Percentiles rank a stretch among this genome's conserved stretches.
These are phyloP conservation scores for Actenoides hombroni DNA, from an alignment of 2,113 vertebrate species.

Conservation along the genomic window DNA sequence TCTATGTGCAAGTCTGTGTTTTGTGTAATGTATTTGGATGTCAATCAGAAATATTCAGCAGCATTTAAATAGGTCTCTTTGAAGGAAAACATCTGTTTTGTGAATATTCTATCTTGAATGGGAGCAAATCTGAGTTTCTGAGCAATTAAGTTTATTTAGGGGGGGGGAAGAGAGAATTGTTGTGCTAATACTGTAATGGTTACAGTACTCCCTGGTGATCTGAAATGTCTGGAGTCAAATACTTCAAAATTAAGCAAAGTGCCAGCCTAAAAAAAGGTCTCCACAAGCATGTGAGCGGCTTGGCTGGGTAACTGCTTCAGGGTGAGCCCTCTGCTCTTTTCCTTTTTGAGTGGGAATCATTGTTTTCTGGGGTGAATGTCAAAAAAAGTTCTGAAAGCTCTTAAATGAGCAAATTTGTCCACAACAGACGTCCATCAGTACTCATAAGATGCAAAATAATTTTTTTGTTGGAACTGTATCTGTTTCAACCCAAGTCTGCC, in stretches of 20 bases:
- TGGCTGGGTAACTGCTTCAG: not conserved
- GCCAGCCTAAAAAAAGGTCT: not conserved
- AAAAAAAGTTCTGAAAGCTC: not conserved
- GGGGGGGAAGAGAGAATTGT: fast-evolving
- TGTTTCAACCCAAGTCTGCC: not conserved
- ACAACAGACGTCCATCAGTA: not conserved
- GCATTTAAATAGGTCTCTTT: not conserved
- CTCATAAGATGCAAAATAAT: not conserved
- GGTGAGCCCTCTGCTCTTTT: not conserved
- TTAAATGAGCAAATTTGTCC: not conserved
- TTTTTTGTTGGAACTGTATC: not conserved
- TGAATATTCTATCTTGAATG: not conserved
- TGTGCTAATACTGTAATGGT: not conserved
- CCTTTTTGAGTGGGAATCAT: not conserved
- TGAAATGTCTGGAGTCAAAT: not conserved
- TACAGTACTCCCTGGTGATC: not conserved
- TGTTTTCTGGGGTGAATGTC: not conserved
- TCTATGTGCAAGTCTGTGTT: not conserved
- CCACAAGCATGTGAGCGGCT: fast-evolving
- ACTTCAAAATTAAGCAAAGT: not conserved
- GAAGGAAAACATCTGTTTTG: not conserved
- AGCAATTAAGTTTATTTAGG: not conserved
- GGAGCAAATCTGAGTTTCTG: not conserved
- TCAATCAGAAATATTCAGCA: not conserved
- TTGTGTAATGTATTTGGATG: not conserved